These are phyloP conservation scores for Microcebus jonahi DNA, from an alignment of 2,113 vertebrate species.

Conservation along the genomic window DNA sequence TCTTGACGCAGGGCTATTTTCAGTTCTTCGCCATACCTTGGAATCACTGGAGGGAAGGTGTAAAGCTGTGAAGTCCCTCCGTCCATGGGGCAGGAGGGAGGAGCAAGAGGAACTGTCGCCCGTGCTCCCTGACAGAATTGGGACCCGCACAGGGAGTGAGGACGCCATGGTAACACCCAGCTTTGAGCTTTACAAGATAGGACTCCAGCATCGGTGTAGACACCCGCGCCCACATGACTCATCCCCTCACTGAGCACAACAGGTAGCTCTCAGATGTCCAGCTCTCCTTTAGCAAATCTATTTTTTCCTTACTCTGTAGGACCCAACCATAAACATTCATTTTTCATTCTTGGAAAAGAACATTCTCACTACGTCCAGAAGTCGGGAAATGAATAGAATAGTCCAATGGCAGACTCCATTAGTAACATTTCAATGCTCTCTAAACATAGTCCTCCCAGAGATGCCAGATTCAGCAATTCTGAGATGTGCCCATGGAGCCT, in stretches of 20 bases:
- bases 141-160: background rate
- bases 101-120: background rate
- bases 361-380: background rate
- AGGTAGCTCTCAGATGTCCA: background rate
- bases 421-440: constrained; percentile 79
- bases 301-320: background rate
- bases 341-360: constrained; percentile 33
- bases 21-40: background rate
- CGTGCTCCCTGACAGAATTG: background rate
- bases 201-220: background rate
- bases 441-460: constrained; percentile 73
- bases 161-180: background rate
- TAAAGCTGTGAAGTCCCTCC: background rate
- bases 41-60: background rate
- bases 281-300: background rate
- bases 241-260: background rate
- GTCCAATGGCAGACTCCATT: constrained; percentile 62
- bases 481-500: constrained; percentile 27
- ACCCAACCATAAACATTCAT: background rate
- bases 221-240: background rate
- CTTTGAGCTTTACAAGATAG: background rate
- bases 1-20: background rate
- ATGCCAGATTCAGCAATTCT: constrained; percentile 70
- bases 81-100: background rate
- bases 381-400: constrained; percentile 51